phyloP scores from a whole-genome alignment of 2,797 vertebrate species.

The Sphenodon punctatus region DNA sequence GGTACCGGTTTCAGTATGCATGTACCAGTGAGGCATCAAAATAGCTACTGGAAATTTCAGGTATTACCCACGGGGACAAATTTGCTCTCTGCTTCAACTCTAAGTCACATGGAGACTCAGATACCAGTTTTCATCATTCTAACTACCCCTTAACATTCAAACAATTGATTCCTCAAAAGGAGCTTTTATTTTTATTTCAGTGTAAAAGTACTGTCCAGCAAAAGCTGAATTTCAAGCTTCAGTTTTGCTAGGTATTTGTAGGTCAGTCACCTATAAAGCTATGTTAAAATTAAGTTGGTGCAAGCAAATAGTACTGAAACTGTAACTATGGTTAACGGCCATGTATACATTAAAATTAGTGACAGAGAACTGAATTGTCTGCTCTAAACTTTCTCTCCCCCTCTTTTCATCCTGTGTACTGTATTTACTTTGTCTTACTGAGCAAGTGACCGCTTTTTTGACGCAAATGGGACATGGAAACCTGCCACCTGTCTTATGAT shows the following conservation, averaged over 20 bases:
- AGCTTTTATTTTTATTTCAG: not conserved
- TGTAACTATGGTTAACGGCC: not conserved
- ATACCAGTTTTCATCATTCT: no score
- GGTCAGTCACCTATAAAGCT: no score
- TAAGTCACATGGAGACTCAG: no score
- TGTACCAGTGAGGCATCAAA: no score
- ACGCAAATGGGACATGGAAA: not conserved
- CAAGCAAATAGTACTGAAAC: not conserved
- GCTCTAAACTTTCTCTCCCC: not conserved
- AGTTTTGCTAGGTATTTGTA: not conserved
- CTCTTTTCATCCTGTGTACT: not conserved
- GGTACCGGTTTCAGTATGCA: no score
- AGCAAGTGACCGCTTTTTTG: not conserved
- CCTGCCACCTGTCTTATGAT: not conserved
- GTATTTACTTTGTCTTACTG: not conserved
- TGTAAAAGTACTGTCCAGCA: not conserved
- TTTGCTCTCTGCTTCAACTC: no score
- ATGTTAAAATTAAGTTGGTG: not conserved
- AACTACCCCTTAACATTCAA: no score
- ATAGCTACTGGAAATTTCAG: no score
- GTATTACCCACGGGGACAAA: no score
- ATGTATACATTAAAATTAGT: not conserved
- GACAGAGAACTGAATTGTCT: not conserved
- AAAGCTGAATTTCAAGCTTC: not conserved
- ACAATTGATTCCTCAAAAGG: not conserved